A percentile compares a stretch with the other conserved stretches of the same genome.
phyloP scores from a whole-genome alignment of 2,888 invertebrate genomes.

The Chymomyza amoena region DNA sequence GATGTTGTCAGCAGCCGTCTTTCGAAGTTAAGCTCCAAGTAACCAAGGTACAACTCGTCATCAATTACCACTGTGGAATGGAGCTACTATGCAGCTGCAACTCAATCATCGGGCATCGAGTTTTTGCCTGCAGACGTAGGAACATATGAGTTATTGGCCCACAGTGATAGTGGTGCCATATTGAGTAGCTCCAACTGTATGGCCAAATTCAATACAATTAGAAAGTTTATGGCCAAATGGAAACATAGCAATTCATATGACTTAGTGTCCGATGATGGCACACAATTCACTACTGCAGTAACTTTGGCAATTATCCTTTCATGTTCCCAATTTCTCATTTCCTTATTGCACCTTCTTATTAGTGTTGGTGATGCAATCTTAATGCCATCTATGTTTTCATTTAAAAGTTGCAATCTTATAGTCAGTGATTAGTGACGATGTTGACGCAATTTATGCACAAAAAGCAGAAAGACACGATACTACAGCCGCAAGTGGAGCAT shows the following conservation, averaged over 20 bases:
- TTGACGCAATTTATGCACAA: slow-evolving; percentile 44
- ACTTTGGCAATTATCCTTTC: slow-evolving; percentile 52
- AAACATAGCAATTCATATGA: slow-evolving; percentile 14
- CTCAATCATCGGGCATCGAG: slow-evolving; percentile 55
- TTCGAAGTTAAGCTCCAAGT: neutral
- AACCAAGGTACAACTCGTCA: slow-evolving; percentile 50
- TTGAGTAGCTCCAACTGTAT: neutral
- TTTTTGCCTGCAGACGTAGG: slow-evolving; percentile 35
- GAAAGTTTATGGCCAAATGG: slow-evolving; percentile 40
- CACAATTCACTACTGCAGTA: slow-evolving; percentile 22
- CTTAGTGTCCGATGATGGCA: slow-evolving; percentile 12
- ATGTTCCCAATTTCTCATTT: slow-evolving; percentile 26
- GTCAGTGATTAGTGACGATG: slow-evolving; percentile 50
- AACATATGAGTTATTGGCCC: slow-evolving; percentile 49
- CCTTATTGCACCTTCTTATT: slow-evolving; percentile 34
- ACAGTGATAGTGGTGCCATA: slow-evolving; percentile 40
- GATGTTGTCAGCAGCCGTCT: slow-evolving; percentile 22
- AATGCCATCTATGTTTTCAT: slow-evolving; percentile 19
- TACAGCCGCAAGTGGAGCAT: neutral
- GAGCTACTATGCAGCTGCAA: slow-evolving; percentile 61
- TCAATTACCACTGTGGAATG: slow-evolving; percentile 53
- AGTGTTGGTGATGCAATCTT: slow-evolving; percentile 54
- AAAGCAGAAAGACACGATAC: neutral
- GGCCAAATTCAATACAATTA: slow-evolving; percentile 24
- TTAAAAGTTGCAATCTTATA: slow-evolving; percentile 45